Evolutionary conservation across 2,113 vertebrate genomes (phyloP), one percentile per base, ranked within the genome.

Genomic region (Eupsittula cactorum): DNA sequence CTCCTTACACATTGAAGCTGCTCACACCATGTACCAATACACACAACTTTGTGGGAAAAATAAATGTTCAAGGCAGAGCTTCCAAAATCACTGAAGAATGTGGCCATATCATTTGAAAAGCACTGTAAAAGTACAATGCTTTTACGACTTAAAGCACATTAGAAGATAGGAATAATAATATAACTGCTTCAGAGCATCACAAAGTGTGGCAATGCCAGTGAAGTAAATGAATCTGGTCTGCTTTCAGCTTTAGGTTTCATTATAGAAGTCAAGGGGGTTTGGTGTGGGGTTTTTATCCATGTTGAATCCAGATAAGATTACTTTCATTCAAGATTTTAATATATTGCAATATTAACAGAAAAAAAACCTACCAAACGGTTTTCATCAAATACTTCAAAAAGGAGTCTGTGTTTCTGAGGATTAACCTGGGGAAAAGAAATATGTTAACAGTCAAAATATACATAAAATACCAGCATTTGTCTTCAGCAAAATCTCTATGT

Each of bases 321-420:
- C 16, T 59, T 87, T 62, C 37, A 62, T 16, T 62, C 28, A 70
- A 46, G n/a, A 33, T 25, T 76, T 71, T 19, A 86, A 73, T 31
- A 67, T 3, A 67, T 1, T 28, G 52, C 64, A 91, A 50, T 35
- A 64, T 52, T 41, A 86, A 63, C 8, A 59, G 12, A 57, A 29
- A 25, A 25, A 25, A n/a, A 41, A 98, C 99, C 97, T 98, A 99
- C 99, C 99, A 99, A 97, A 39, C 99, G 99, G 86, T 99, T 99
- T 97, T 99, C 99, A 97, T 99, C 99, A 97, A 99, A 99, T 64
- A 99, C 99, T 98, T 99, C 99, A 71, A 99, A 98, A 63, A 99
- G 98, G 47, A 99, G 98, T 37, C 99, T 98, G 95, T 99, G 99
- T 81, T 98, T 98, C 79, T 97, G 98, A 70, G 99, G 99, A 97